Percentiles rank a stretch among this genome's conserved stretches.
phyloP scores from a whole-genome alignment of 2,797 vertebrate genomes.

The Erethizon dorsatum region DNA sequence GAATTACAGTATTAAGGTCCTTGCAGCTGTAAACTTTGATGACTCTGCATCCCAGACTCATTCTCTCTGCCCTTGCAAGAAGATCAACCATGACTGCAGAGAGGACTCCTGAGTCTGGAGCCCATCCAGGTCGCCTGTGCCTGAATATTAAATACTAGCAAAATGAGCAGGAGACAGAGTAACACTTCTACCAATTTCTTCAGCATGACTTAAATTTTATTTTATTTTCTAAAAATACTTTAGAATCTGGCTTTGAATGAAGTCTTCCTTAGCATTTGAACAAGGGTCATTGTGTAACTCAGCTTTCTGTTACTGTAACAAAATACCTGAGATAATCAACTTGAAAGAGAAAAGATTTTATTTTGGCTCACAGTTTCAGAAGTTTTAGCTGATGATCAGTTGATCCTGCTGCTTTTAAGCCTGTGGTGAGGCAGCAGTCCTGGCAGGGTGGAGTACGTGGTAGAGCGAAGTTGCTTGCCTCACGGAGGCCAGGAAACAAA shows the following conservation, averaged over 20 bases:
- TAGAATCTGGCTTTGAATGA: neutral
- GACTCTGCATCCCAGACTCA: neutral
- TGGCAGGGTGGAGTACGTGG: no score
- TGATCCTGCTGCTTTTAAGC: neutral
- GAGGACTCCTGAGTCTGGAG: neutral
- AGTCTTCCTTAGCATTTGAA: neutral
- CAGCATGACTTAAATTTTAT: conserved; percentile 12
- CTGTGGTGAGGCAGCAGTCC: neutral
- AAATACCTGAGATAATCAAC: neutral
- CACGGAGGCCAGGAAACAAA: neutral
- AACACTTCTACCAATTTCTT: neutral
- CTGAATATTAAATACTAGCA: conserved; percentile 15
- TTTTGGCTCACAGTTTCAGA: neutral
- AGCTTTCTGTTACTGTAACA: neutral
- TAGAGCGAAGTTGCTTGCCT: neutral
- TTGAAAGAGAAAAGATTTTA: neutral
- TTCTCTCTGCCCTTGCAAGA: neutral
- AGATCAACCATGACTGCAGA: neutral
- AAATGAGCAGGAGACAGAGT: neutral
- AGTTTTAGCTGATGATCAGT: no score
- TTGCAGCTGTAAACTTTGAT: neutral
- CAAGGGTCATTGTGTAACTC: neutral
- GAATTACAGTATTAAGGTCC: neutral
- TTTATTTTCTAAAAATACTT: conserved; percentile 16
- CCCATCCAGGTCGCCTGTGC: no score